A percentile compares a stretch with the other conserved stretches of the same genome.
These are phyloP conservation scores for Plagiodera versicolora DNA, from an alignment of 2,888 invertebrate genomes.

Conservation along the genomic window DNA sequence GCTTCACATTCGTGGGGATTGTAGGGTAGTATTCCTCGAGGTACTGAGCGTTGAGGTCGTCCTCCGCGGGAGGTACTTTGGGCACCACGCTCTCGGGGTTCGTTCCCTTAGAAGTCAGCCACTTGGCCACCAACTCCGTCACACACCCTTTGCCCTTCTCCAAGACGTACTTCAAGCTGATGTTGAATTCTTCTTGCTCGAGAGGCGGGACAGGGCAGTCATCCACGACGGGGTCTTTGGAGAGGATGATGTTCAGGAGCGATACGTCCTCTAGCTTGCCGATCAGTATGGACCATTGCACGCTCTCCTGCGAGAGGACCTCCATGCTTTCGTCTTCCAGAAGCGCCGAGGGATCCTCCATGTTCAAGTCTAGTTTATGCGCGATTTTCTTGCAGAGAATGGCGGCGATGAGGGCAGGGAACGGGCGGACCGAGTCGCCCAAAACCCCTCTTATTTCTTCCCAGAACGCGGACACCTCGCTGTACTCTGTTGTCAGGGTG, in stretches of 20 bases:
- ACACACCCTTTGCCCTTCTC: conserved; percentile 76
- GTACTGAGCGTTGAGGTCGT: conserved; percentile 22
- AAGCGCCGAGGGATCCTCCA: conserved; percentile 39
- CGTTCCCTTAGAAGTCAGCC: conserved; percentile 76
- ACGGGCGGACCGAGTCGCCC: conserved; percentile 72
- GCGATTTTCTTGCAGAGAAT: conserved; percentile 80
- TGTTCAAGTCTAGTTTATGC: conserved; percentile 55
- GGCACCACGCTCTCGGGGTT: conserved; percentile 65
- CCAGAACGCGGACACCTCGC: conserved; percentile 82
- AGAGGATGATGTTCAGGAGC: conserved; percentile 71
- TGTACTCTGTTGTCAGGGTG: conserved; percentile 65
- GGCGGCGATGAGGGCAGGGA: conserved; percentile 79
- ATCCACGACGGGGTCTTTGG: conserved; percentile 54
- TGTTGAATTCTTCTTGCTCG: conserved; percentile 59
- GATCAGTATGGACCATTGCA: conserved; percentile 83
- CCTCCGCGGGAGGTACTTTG: conserved; percentile 52
- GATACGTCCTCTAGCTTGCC: conserved; percentile 89
- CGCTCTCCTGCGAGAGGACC: conserved; percentile 77
- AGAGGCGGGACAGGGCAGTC: conserved; percentile 59
- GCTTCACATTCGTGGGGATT: conserved; percentile 44
- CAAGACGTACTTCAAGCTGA: conserved; percentile 68
- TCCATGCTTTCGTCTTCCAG: conserved; percentile 54
- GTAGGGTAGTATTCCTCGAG: too few relatives aligned
- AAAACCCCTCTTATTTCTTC: conserved; percentile 72
- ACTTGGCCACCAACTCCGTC: conserved; percentile 84